Evolutionary conservation across 2,797 vertebrate species (phyloP).

Genomic region (Myiothlypis chrysogaster): DNA sequence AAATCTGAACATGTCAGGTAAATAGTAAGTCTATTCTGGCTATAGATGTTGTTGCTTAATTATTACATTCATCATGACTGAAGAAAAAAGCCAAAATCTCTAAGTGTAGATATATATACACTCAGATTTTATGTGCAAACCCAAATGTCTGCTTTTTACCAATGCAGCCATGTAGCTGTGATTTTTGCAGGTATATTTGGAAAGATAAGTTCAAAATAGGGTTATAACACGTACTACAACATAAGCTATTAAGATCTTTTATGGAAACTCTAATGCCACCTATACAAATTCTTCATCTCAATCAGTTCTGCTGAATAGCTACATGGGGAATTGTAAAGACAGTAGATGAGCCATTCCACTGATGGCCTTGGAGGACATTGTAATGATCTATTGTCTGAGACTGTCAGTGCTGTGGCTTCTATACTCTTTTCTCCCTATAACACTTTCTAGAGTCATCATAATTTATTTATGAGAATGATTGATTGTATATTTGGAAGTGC

Average conservation of each 20-base stretch:
- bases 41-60: neutral
- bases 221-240: neutral
- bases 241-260: neutral
- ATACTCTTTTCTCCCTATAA: neutral
- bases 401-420: neutral
- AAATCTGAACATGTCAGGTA: neutral
- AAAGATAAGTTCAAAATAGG: neutral
- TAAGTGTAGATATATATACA: neutral
- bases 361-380: neutral
- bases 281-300: conserved; percentile 17
- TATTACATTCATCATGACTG: neutral
- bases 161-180: neutral
- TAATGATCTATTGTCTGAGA: neutral
- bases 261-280: neutral
- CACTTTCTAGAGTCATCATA: neutral
- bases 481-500: neutral
- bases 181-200: neutral
- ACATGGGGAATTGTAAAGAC: neutral
- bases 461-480: neutral
- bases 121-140: neutral
- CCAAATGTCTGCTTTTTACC: neutral
- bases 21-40: neutral
- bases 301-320: neutral
- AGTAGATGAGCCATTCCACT: neutral
- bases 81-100: neutral